Evolutionary conservation across 2,888 invertebrate species (phyloP), one percentile per base, ranked within the genome.

Genomic region (Chrysolina haemoptera): DNA sequence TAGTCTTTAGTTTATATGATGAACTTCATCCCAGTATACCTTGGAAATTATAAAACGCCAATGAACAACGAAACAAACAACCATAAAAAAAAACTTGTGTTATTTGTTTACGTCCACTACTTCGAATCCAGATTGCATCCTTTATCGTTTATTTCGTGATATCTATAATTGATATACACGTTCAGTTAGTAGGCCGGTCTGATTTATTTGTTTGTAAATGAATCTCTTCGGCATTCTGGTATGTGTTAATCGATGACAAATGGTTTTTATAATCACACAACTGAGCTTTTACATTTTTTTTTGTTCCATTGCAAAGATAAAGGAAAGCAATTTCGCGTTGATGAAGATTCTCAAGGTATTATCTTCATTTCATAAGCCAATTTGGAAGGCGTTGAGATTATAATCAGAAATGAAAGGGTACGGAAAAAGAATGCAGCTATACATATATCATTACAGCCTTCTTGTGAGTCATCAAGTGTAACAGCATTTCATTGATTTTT

Each of bases 121-220:
- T 50, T 66, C 35, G 35, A 50, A 27, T 35, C 27, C 66, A 66
- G 40, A 50, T 66, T 41, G 40, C 35, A 35, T 53, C 41, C 53
- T 18, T 14, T 67, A 67, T 50, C 48, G 16, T 67, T 67, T 67
- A 48, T 66, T 50, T 66, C 35, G 18, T 27, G 66, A 66, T 66
- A 66, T 66, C 48, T 48, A 66, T 66, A 66, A 66, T 66, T 66
- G 66, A 27, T 50, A 66, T 16, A 53, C 53, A 50, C 14, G 20
- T 53, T 67, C 40, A 40, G n/a, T n/a, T n/a, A n/a, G 67, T 35
- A 10, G 40, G 53, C 16, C 14, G 40, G 35, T 40, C 48, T 53
- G 53, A 67, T 53, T 53, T 53, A 67, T 53, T 67, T 40, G 53
- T 67, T 27, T 14, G 41, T 18, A 55, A 53, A 53, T 66, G 48